Percentiles rank a stretch among this genome's conserved stretches.
Conservation (phyloP, 2,113 vertebrate genomes). For the Thermophis baileyi region DNA sequence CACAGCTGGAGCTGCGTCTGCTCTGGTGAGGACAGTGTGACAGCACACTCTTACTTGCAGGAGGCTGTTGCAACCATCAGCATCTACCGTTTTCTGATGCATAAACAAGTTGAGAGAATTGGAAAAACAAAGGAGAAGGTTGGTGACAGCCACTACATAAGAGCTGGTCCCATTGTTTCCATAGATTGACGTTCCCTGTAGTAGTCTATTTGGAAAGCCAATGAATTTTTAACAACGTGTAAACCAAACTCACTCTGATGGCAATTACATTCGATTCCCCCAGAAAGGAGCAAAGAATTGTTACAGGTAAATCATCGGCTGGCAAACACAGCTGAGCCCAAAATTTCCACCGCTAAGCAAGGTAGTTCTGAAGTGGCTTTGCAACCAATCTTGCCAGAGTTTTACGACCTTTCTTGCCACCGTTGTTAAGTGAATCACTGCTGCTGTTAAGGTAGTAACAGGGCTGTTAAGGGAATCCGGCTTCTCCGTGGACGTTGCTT, state of each 20-base stretch:
- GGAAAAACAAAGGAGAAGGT: neutral
- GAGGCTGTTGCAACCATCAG: conserved; percentile 10
- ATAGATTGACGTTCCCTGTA: neutral
- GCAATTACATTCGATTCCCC: neutral
- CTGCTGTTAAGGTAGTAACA: neutral
- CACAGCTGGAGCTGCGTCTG: neutral
- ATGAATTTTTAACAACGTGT: neutral
- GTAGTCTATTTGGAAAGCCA: neutral
- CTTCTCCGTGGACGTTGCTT: too few species aligned
- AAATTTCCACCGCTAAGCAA: too few species aligned
- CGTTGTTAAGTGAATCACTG: neutral
- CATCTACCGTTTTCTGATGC: neutral
- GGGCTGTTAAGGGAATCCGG: neutral
- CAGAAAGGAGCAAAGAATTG: neutral
- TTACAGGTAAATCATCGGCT: neutral
- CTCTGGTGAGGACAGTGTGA: neutral
- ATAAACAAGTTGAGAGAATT: neutral
- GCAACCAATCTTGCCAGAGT: neutral
- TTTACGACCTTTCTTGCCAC: neutral
- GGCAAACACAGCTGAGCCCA: too few species aligned
- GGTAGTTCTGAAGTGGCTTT: too few species aligned
- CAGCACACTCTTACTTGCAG: neutral
- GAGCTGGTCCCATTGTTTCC: neutral
- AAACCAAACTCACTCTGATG: neutral
- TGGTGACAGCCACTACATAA: accelerated